Evolutionary conservation across 2,888 invertebrate species (phyloP), one percentile per base, ranked within the genome.

Genomic region (Tipula helvola): DNA sequence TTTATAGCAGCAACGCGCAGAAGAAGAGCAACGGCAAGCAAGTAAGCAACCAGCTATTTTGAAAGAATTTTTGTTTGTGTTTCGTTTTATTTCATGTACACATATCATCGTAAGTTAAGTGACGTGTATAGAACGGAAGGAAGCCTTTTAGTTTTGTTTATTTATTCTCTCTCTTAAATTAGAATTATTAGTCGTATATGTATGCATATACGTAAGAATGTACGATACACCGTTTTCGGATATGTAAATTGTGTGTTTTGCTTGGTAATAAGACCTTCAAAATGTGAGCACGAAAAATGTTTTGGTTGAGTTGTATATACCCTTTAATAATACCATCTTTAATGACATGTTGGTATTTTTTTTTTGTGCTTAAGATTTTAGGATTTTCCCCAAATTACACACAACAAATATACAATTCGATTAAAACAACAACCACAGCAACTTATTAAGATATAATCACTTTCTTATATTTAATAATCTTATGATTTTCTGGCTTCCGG

Each of bases 71-170:
- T 71, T 28, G 10, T 71, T 71, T 71, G 71, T 71, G 10, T 18
- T 71, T 71, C 28, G 71, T 71, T 71, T 71, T 28, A 28, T 71
- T 71, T 71, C 28, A 71, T 28, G 28, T 28, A 28, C 28, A 28
- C 28, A 28, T 71, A 71, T 71, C 71, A 28, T 71, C 71, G 71
- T 71, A 28, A 28, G 71, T 71, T 71, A 71, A 71, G 71, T 71
- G 71, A 71, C 71, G 71, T 71, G 71, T 71, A 71, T 71, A 71
- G 71, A 71, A 71, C 71, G 71, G 71, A 71, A 71, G 71, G 71
- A 71, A 71, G 71, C 71, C 71, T 71, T 71, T 71, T 71, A 71
- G 71, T 71, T 71, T 71, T 71, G 71, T 71, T 71, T 71, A 28
- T 71, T 71, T 71, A 71, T 71, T 28, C 16, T 52, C 71, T 71